Evolutionary conservation across 2,797 vertebrate species (phyloP).

Genomic region (Antennarius maculatus): DNA sequence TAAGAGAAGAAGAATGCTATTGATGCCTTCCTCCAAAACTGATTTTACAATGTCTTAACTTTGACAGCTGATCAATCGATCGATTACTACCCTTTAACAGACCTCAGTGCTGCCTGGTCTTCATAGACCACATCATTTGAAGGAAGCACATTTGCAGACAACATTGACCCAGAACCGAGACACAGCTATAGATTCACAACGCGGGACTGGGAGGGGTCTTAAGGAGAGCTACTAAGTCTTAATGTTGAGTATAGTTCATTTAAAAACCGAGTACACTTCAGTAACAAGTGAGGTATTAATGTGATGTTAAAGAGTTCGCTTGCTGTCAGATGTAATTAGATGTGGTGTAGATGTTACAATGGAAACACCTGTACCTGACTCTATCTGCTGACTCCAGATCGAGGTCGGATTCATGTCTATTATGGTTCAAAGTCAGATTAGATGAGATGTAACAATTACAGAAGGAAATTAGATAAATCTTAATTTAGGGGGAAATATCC

Average conservation of each 20-base stretch:
- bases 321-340: slow-evolving; percentile 39
- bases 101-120: too few relatives aligned
- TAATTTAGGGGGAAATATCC: slow-evolving; percentile 3
- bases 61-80: too few relatives aligned
- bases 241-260: background rate
- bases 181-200: too few relatives aligned
- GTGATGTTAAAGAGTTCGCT: slow-evolving; percentile 22
- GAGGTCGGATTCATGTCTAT: slow-evolving; percentile 42
- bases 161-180: too few relatives aligned
- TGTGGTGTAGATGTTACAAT: slow-evolving; percentile 32
- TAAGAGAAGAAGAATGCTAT: too few relatives aligned
- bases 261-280: background rate
- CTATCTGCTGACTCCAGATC: slow-evolving; percentile 14
- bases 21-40: too few relatives aligned
- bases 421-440: slow-evolving; percentile 63
- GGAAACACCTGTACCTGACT: slow-evolving; percentile 19
- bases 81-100: too few relatives aligned
- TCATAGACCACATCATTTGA: too few relatives aligned
- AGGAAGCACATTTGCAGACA: too few relatives aligned
- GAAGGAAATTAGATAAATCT: slow-evolving; percentile 29
- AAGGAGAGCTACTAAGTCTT: background rate
- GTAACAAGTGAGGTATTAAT: slow-evolving; percentile 24
- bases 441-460: slow-evolving; percentile 45
- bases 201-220: background rate
- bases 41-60: too few relatives aligned